These are phyloP conservation scores for Notamacropus eugenii DNA, from an alignment of 2,797 vertebrate species.

Conservation along the genomic window DNA sequence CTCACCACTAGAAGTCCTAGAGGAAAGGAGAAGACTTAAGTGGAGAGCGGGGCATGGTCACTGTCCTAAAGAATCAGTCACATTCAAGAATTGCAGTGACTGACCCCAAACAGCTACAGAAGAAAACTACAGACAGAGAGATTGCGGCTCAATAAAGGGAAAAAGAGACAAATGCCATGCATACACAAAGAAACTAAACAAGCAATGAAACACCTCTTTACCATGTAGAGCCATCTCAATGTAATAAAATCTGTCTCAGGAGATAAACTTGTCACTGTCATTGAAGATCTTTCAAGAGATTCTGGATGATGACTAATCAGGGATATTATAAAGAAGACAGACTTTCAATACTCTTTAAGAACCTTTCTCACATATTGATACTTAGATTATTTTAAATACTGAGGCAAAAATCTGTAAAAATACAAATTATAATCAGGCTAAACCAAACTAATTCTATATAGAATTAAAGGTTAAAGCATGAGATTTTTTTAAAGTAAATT, in stretches of 20 bases:
- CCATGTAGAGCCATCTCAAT: not conserved
- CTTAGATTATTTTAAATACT: not conserved
- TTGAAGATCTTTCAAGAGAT: not conserved
- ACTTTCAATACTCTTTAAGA: not conserved
- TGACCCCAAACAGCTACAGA: not conserved
- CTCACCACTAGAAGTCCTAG: not conserved
- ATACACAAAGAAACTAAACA: not conserved
- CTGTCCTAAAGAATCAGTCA: not conserved
- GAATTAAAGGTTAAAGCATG: conserved; percentile 32
- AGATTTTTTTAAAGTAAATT: conserved; percentile 64
- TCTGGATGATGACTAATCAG: not conserved
- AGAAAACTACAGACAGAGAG: not conserved
- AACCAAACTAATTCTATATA: conserved; percentile 30
- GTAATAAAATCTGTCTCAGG: not conserved
- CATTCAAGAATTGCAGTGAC: not conserved
- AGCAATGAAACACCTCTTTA: not conserved
- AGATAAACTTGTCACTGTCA: not conserved
- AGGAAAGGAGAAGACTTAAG: not conserved
- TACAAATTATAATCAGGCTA: not conserved
- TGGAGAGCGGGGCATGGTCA: not conserved
- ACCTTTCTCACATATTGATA: not conserved
- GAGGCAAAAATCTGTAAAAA: not conserved
- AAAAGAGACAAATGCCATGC: not conserved
- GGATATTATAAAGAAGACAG: not conserved
- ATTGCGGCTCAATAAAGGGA: not conserved